Evolutionary conservation across 2,888 invertebrate genomes (phyloP).

Genomic region (Lasius fuliginosus): DNA sequence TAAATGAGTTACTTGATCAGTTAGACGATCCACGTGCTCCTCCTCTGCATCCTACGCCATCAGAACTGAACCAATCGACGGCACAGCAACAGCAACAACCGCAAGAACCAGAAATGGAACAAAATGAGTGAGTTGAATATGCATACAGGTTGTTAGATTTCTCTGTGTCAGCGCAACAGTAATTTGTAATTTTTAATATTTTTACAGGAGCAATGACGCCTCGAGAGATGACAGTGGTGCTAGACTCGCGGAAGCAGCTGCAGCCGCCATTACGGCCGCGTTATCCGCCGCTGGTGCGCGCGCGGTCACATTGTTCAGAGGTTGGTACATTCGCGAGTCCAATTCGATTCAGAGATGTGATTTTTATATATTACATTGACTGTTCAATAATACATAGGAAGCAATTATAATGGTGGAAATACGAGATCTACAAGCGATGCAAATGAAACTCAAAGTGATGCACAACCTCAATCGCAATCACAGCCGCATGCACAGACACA

Average conservation of each 20-base stretch:
- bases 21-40: conserved; percentile 85
- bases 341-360: neutral
- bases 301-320: conserved; percentile 75
- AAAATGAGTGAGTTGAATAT: conserved; percentile 65
- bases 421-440: conserved; percentile 57
- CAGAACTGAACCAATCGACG: conserved; percentile 79
- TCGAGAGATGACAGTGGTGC: conserved; percentile 66
- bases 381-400: conserved; percentile 53
- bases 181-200: conserved; percentile 14
- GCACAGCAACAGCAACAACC: conserved; percentile 78
- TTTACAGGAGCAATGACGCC: conserved; percentile 68
- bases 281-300: conserved; percentile 82
- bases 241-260: conserved; percentile 79
- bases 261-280: conserved; percentile 84
- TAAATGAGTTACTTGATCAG: conserved; percentile 85
- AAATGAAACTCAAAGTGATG: conserved; percentile 70
- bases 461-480: conserved; percentile 52
- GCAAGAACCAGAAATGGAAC: conserved; percentile 72
- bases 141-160: neutral
- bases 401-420: conserved; percentile 65
- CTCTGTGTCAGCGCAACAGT: neutral
- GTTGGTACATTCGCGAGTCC: conserved; percentile 57
- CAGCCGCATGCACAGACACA: conserved; percentile 44
- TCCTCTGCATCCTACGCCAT: conserved; percentile 59
- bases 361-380: conserved; percentile 2